These are phyloP conservation scores for Mormyrus hasselquistii DNA, from an alignment of 2,797 vertebrate genomes.

Conservation along the genomic window DNA sequence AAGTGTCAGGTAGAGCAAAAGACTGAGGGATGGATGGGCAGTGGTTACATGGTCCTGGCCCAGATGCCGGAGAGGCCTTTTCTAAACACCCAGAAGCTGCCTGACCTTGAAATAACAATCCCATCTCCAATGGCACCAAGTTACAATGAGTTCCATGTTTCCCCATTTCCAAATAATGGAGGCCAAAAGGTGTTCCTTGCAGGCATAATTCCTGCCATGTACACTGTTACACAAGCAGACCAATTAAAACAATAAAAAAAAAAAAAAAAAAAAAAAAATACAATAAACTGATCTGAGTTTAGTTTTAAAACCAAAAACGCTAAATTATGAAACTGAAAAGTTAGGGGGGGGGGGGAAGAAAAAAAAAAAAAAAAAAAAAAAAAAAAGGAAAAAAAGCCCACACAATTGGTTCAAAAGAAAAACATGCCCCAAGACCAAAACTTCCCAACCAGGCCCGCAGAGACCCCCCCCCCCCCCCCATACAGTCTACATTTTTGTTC, in stretches of 20 bases:
- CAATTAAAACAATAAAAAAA: slow-evolving; percentile 33
- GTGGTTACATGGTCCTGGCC: slow-evolving; percentile 46
- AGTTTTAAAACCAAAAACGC: slow-evolving; percentile 22
- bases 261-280: slow-evolving; percentile 33
- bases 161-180: slow-evolving; percentile 35
- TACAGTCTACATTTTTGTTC: not conserved
- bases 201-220: slow-evolving; percentile 38
- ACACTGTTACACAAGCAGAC: slow-evolving; percentile 44
- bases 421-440: not conserved
- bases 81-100: slow-evolving; percentile 33
- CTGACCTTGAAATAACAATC: slow-evolving; percentile 21
- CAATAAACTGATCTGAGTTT: slow-evolving; percentile 31
- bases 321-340: not conserved
- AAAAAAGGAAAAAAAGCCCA: too few relatives aligned
- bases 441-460: not conserved
- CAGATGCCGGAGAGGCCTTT: slow-evolving; percentile 36
- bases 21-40: slow-evolving; percentile 40
- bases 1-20: slow-evolving; percentile 38
- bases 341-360: too few relatives aligned
- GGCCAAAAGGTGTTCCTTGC: slow-evolving; percentile 46
- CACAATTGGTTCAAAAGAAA: slow-evolving; percentile 12
- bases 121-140: slow-evolving; percentile 58
- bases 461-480: not conserved
- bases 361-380: not conserved
- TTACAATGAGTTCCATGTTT: slow-evolving; percentile 43